Percentiles rank a stretch among this genome's conserved stretches.
phyloP scores from a whole-genome alignment of 2,113 vertebrate genomes.

The Corydoras maculifer region DNA sequence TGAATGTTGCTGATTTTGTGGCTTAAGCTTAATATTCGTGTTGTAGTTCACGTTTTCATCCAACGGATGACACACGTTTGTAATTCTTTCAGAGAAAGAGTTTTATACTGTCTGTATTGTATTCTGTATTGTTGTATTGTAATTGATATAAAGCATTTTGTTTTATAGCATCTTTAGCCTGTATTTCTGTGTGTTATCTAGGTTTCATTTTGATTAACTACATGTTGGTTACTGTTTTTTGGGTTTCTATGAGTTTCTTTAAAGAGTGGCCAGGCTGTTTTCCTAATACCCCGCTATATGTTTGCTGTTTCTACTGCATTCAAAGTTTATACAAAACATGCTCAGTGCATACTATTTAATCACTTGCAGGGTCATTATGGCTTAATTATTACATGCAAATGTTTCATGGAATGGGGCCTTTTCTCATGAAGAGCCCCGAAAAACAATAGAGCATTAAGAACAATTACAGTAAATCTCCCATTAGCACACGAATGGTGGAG shows the following conservation, averaged over 20 bases:
- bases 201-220: too few species aligned
- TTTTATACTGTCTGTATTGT: slow-evolving; percentile 39
- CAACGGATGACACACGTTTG: slow-evolving; percentile 67
- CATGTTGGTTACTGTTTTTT: too few species aligned
- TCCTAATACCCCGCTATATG: slow-evolving; percentile 26
- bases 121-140: slow-evolving; percentile 46
- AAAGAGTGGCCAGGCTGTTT: slow-evolving; percentile 6
- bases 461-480: slow-evolving; percentile 58
- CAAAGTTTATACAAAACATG: slow-evolving; percentile 64
- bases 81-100: slow-evolving; percentile 81
- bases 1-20: slow-evolving; percentile 34
- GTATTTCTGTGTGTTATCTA: neutral
- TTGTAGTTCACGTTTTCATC: slow-evolving; percentile 50
- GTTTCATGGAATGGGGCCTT: slow-evolving; percentile 51
- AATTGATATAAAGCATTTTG: slow-evolving; percentile 31
- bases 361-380: slow-evolving; percentile 66
- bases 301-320: slow-evolving; percentile 46
- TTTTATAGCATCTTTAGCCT: slow-evolving; percentile 7
- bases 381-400: slow-evolving; percentile 74
- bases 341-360: slow-evolving; percentile 63
- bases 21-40: neutral
- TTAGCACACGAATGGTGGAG: slow-evolving; percentile 68
- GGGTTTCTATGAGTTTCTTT: slow-evolving; percentile 8
- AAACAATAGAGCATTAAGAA: slow-evolving; percentile 57
- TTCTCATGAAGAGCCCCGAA: slow-evolving; percentile 54